A percentile compares a stretch with the other conserved stretches of the same genome.
Conservation (phyloP, 2,797 vertebrate species). For the Hippocampus kuda region DNA sequence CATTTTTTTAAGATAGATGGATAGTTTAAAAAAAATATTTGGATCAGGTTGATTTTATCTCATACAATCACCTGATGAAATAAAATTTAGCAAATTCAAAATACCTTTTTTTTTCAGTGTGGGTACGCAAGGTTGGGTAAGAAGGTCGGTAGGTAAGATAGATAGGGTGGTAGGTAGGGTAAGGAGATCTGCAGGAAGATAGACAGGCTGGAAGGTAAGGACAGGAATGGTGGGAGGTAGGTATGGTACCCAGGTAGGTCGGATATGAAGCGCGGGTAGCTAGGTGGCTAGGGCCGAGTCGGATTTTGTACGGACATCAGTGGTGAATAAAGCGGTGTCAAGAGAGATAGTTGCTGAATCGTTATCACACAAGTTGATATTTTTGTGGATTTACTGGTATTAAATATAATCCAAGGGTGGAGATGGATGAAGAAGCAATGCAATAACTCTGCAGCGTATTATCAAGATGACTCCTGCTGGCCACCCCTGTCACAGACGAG, state of each 20-base stretch:
- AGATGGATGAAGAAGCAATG: constrained; percentile 36
- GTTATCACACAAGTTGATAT: not conserved
- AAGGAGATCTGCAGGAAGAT: not conserved
- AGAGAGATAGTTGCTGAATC: constrained; percentile 3
- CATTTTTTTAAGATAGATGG: no score
- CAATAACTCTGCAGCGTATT: constrained; percentile 92
- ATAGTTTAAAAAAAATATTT: no score
- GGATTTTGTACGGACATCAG: not conserved
- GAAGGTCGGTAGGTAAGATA: not conserved
- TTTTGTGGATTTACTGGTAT: not conserved
- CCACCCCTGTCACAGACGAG: constrained; percentile 94
- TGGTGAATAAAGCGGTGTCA: not conserved
- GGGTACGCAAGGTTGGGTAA: not conserved
- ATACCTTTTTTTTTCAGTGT: no score
- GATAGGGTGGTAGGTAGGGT: no score
- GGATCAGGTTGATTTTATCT: no score
- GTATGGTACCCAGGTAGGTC: not conserved
- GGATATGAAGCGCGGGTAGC: no score
- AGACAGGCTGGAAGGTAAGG: not conserved
- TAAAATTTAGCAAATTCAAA: no score
- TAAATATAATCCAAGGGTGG: constrained; percentile 4
- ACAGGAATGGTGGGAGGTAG: not conserved
- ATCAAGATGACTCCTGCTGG: constrained; percentile 89
- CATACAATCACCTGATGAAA: no score
- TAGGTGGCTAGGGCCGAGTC: not conserved